Evolutionary conservation across 2,888 invertebrate species (phyloP).

Genomic region (Drosophila crucigera): DNA sequence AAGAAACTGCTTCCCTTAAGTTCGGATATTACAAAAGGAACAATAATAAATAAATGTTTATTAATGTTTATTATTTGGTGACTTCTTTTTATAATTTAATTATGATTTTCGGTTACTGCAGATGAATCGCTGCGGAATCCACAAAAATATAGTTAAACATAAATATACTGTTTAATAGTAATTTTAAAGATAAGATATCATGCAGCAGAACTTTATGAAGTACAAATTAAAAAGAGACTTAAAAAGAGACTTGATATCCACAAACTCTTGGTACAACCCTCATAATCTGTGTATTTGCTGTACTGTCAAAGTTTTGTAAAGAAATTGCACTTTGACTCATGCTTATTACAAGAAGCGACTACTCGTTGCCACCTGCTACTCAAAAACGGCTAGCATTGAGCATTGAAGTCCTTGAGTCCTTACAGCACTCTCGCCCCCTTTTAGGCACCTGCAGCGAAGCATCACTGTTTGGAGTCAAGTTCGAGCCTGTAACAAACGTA

Average conservation of each 20-base stretch:
- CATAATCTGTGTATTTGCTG: conserved; percentile 26
- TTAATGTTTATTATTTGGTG: neutral
- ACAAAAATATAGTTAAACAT: neutral
- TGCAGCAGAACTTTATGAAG: neutral
- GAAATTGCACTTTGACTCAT: too few relatives aligned
- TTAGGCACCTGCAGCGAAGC: neutral
- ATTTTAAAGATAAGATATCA: neutral
- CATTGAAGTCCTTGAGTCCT: conserved; percentile 40
- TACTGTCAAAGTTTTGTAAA: conserved; percentile 15
- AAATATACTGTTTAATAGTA: neutral
- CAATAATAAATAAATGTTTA: too few relatives aligned
- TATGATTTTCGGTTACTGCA: neutral
- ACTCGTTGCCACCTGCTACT: conserved; percentile 68
- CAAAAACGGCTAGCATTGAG: conserved; percentile 50
- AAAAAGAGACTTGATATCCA: neutral
- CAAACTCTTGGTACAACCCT: conserved; percentile 40
- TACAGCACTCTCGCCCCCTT: neutral
- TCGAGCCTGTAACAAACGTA: conserved; percentile 71
- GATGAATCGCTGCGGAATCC: neutral
- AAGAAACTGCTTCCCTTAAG: neutral
- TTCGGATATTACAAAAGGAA: too few relatives aligned
- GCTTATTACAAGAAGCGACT: conserved; percentile 71
- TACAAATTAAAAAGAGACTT: neutral
- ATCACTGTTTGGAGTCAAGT: conserved; percentile 41
- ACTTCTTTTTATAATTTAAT: neutral